A percentile compares a stretch with the other conserved stretches of the same genome.
These are phyloP conservation scores for Falco novaeseelandiae DNA, from an alignment of 2,797 vertebrate species.

Conservation along the genomic window DNA sequence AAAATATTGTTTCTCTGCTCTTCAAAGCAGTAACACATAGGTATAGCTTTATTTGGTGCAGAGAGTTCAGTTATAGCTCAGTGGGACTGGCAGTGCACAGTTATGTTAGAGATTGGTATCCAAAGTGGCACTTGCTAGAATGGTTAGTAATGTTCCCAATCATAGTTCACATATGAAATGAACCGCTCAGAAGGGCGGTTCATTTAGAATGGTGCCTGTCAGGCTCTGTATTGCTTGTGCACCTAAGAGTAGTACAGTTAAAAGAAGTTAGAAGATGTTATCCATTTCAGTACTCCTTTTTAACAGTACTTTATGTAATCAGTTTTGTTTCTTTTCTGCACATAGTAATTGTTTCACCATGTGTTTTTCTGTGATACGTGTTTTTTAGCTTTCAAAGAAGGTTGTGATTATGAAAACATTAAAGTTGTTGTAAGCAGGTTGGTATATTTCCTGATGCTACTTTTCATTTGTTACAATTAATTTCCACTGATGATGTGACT, in stretches of 20 bases:
- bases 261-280: background rate
- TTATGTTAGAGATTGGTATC: background rate
- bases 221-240: background rate
- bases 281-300: background rate
- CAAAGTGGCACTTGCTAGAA: background rate
- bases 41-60: background rate
- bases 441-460: background rate
- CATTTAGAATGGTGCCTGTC: background rate
- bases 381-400: background rate
- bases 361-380: background rate
- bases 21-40: background rate
- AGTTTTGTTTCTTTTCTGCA: background rate
- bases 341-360: background rate
- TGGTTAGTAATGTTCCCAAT: background rate
- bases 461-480: background rate
- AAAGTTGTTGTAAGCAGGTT: background rate
- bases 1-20: background rate
- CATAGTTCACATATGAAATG: background rate
- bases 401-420: background rate
- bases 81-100: background rate
- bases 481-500: background rate
- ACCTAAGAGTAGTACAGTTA: background rate
- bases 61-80: background rate
- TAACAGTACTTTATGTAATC: background rate
- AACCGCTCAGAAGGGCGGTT: background rate